phyloP scores from a whole-genome alignment of 2,113 vertebrate species.

The Hippocampus mohnikei region DNA sequence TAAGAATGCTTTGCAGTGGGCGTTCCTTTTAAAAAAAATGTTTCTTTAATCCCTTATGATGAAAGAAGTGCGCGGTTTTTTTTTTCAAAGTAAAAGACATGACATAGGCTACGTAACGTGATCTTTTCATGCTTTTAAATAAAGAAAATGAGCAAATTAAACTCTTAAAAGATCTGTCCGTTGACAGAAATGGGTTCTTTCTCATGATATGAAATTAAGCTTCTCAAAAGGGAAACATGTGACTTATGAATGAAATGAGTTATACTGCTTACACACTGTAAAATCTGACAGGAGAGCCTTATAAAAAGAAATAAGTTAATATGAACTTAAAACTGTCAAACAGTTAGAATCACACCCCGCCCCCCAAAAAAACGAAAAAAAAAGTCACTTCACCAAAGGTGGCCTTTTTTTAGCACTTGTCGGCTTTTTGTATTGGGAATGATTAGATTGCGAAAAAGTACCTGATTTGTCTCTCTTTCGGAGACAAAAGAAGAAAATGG shows the following conservation, averaged over 20 bases:
- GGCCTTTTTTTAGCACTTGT: no score
- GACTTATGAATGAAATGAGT: background rate
- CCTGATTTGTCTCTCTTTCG: no score
- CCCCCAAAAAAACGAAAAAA: no score
- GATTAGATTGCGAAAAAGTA: no score
- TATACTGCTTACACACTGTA: background rate
- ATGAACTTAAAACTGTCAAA: no score
- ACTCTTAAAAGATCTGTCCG: background rate
- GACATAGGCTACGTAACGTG: background rate
- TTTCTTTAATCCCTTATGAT: background rate
- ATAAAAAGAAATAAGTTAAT: no score
- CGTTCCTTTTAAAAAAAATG: background rate
- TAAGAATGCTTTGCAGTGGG: background rate
- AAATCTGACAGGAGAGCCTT: background rate
- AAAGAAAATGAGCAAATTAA: background rate
- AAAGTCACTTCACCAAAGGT: no score
- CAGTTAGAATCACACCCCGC: no score
- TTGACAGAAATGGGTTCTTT: no score
- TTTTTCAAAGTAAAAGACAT: background rate
- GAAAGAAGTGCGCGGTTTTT: background rate
- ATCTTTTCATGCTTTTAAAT: background rate
- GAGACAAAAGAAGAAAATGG: background rate
- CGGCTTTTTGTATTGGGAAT: no score
- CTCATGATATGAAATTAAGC: background rate
- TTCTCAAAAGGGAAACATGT: background rate